Evolutionary conservation across 2,797 vertebrate genomes (phyloP).

Genomic region (Anomalospiza imberbis): DNA sequence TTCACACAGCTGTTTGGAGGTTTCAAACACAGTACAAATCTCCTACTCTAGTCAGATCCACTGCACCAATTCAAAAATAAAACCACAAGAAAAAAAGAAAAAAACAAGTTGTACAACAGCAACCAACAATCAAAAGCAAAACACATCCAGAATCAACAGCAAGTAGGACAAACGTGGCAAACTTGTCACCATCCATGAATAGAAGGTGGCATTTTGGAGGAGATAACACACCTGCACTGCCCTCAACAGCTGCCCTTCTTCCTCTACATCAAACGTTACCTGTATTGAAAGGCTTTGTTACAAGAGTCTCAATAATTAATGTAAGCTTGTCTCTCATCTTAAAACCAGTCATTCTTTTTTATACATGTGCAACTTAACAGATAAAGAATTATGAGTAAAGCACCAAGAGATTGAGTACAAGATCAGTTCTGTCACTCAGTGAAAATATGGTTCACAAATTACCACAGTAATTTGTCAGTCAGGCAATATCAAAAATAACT

Average conservation of each 20-base stretch:
- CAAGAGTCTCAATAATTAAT: conserved; percentile 58
- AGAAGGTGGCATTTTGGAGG: conserved; percentile 65
- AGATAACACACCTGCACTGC: conserved; percentile 86
- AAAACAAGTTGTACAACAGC: background rate
- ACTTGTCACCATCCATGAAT: conserved; percentile 75
- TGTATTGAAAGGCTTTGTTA: conserved; percentile 88
- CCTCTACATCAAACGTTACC: conserved; percentile 94
- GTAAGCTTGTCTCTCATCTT: background rate
- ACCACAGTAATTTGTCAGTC: background rate
- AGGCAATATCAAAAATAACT: background rate
- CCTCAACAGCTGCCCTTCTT: conserved; percentile 84
- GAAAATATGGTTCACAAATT: background rate
- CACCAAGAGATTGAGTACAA: background rate
- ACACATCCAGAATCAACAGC: conserved; percentile 29
- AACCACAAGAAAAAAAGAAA: background rate
- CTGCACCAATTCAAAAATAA: conserved; percentile 42
- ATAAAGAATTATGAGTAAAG: background rate
- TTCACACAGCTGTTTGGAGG: background rate
- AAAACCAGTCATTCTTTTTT: background rate
- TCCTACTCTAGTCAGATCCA: conserved; percentile 57
- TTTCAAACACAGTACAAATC: background rate
- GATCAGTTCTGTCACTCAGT: background rate
- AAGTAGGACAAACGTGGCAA: conserved; percentile 69
- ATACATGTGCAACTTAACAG: background rate
- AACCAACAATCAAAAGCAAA: conserved; percentile 33